These are phyloP conservation scores for Nomada flava DNA, from an alignment of 2,888 invertebrate species.

Conservation along the genomic window DNA sequence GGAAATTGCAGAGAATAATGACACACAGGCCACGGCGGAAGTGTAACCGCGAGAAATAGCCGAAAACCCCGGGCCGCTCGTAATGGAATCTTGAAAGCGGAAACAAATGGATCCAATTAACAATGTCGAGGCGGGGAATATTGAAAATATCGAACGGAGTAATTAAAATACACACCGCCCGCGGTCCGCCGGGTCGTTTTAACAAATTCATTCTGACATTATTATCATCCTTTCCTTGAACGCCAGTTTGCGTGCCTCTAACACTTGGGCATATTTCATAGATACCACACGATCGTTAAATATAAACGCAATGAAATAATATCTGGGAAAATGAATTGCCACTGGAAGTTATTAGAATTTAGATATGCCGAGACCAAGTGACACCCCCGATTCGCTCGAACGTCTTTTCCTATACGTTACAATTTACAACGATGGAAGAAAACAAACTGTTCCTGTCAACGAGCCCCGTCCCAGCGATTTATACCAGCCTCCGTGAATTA, in stretches of 20 bases:
- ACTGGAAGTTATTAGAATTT: constrained; percentile 5
- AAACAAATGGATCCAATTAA: constrained; percentile 60
- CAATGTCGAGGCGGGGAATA: constrained; percentile 42
- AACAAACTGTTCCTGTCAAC: constrained; percentile 64
- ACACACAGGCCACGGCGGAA: constrained; percentile 23
- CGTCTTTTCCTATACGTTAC: constrained; percentile 5
- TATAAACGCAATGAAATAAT: constrained; percentile 16
- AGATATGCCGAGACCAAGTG: background rate
- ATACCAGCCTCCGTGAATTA: constrained; percentile 42
- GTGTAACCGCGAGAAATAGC: constrained; percentile 54
- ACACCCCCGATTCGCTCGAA: constrained; percentile 22
- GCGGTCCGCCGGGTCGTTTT: background rate
- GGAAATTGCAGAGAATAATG: constrained; percentile 51
- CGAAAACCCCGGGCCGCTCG: constrained; percentile 33
- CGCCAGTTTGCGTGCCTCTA: too few relatives aligned
- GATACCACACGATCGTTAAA: background rate
- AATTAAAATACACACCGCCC: constrained; percentile 48
- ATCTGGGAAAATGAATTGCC: constrained; percentile 18
- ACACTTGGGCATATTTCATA: background rate
- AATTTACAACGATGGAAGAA: constrained; percentile 30
- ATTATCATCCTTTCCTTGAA: background rate
- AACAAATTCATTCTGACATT: constrained; percentile 37
- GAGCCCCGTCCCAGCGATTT: constrained; percentile 43
- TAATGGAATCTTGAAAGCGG: constrained; percentile 54
- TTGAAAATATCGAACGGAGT: constrained; percentile 53